These are phyloP conservation scores for Myotis davidii DNA, from an alignment of 2,113 vertebrate genomes.

Conservation along the genomic window DNA sequence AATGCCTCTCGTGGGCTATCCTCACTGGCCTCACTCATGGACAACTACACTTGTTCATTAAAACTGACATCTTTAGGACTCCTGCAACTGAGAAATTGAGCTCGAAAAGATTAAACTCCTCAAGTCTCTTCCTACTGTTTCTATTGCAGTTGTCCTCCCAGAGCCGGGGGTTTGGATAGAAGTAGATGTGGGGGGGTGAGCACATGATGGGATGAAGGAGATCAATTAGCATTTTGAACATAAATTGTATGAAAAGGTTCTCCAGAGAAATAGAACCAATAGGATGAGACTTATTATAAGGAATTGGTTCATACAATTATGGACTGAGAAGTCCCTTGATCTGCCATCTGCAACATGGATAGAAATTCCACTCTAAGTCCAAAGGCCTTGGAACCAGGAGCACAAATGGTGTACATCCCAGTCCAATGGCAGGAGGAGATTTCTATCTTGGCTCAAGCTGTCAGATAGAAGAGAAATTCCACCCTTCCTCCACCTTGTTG, in stretches of 20 bases:
- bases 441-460: not conserved
- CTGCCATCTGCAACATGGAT: not conserved
- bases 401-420: not conserved
- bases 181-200: too few species aligned
- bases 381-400: not conserved
- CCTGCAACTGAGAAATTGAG: not conserved
- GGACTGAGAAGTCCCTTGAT: not conserved
- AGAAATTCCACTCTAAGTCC: not conserved
- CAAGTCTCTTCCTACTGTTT: not conserved
- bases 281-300: not conserved
- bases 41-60: not conserved
- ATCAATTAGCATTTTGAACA: not conserved
- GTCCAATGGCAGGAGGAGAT: not conserved
- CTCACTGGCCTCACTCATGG: not conserved
- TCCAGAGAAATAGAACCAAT: not conserved
- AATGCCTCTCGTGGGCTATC: not conserved
- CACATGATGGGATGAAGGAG: not conserved
- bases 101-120: not conserved
- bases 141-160: not conserved
- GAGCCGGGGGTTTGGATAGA: not conserved
- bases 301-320: not conserved
- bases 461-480: not conserved
- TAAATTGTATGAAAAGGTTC: not conserved
- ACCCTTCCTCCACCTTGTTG: not conserved
- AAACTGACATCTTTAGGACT: not conserved